phyloP scores from a whole-genome alignment of 2,797 vertebrate species.

The Acipenser transmontanus region DNA sequence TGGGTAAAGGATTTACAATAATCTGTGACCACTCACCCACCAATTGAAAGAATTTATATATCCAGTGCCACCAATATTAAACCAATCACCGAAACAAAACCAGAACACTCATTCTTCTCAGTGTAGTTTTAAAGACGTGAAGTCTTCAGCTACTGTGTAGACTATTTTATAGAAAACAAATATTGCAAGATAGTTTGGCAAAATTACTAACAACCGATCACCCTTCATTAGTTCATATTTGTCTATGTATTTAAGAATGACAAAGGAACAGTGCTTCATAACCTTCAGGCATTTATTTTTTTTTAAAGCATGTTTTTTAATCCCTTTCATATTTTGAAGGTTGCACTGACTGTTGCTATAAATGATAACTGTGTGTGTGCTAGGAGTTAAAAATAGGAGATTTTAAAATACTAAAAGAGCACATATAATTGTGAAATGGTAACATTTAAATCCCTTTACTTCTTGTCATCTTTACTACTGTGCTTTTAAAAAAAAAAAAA shows the following conservation, averaged over 20 bases:
- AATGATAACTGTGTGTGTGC: not conserved
- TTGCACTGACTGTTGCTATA: not conserved
- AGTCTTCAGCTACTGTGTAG: not conserved
- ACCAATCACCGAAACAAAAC: no score
- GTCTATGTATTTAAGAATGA: no score
- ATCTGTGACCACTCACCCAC: not conserved
- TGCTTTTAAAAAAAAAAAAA: constrained; percentile 12
- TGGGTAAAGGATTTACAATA: constrained; percentile 30
- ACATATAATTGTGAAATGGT: constrained; percentile 2
- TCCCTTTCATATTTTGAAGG: not conserved
- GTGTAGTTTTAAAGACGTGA: not conserved
- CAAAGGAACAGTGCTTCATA: not conserved
- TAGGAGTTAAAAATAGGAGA: no score
- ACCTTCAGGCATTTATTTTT: constrained; percentile 20
- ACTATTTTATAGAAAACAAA: not conserved
- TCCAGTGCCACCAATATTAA: not conserved
- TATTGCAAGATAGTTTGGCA: not conserved
- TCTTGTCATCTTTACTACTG: constrained; percentile 11
- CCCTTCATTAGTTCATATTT: not conserved
- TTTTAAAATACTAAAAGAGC: constrained; percentile 1
- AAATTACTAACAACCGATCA: not conserved
- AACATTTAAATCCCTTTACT: not conserved
- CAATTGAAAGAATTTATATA: not conserved
- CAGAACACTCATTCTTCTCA: no score
- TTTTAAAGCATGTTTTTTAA: constrained; percentile 18